These are phyloP conservation scores for Drosophila erecta DNA, from an alignment of 1,140 invertebrate genomes.

Conservation along the genomic window DNA sequence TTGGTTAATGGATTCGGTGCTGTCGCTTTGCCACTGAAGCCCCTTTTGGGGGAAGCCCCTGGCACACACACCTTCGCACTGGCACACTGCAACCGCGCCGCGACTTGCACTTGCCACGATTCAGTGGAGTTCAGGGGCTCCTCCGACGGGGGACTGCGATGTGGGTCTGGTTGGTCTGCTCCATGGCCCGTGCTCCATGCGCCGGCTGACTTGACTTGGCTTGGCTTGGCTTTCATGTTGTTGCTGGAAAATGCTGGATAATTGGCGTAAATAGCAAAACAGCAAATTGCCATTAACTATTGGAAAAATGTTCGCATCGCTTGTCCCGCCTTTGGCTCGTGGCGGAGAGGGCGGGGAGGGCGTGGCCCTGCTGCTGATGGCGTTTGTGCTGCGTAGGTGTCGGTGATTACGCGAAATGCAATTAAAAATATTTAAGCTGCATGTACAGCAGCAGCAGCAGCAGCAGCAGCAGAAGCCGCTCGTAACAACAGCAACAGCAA, in stretches of 20 bases:
- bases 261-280: constrained; percentile 83
- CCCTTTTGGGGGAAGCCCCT: constrained; percentile 2
- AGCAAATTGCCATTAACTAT: constrained; percentile 83
- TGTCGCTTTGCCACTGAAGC: not conserved
- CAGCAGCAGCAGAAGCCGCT: constrained; percentile 35
- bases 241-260: constrained; percentile 75
- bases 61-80: constrained; percentile 21
- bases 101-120: constrained; percentile 63
- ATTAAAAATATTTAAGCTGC: constrained; percentile 82
- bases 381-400: constrained; percentile 60
- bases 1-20: not conserved
- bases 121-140: constrained; percentile 27
- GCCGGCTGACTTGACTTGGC: constrained; percentile 43
- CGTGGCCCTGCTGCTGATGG: constrained; percentile 43
- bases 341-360: constrained; percentile 17
- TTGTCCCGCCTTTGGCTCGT: constrained; percentile 45
- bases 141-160: not conserved
- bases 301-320: constrained; percentile 77
- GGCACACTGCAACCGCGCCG: constrained; percentile 54
- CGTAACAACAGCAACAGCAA: constrained; percentile 19
- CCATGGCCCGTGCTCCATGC: not conserved
- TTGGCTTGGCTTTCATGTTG: constrained; percentile 63
- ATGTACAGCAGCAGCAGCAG: constrained; percentile 43
- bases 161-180: constrained; percentile 22
- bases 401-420: constrained; percentile 80